A percentile compares a stretch with the other conserved stretches of the same genome.
phyloP scores from a whole-genome alignment of 2,888 invertebrate genomes.

The Nemotelus pantherinus region DNA sequence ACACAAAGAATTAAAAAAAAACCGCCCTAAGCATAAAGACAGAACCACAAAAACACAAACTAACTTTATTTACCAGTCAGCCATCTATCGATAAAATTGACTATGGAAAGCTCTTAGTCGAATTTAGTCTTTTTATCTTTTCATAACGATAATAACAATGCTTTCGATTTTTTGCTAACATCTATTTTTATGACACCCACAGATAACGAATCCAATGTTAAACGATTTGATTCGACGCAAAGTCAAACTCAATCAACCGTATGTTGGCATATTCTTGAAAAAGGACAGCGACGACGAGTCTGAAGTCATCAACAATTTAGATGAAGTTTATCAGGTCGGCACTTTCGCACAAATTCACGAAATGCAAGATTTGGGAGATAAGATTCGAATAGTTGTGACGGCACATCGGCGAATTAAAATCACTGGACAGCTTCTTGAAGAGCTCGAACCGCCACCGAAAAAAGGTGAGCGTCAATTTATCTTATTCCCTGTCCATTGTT shows the following conservation, averaged over 20 bases:
- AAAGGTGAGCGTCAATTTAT: slow-evolving; percentile 43
- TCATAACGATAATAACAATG: too few relatives aligned
- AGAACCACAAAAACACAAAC: too few relatives aligned
- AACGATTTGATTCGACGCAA: slow-evolving; percentile 92
- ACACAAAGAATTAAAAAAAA: too few relatives aligned
- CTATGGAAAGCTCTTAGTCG: too few relatives aligned
- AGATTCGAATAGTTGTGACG: slow-evolving; percentile 90
- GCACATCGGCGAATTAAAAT: slow-evolving; percentile 90
- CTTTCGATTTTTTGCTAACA: too few relatives aligned
- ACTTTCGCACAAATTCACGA: slow-evolving; percentile 99
- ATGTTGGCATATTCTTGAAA: slow-evolving; percentile 96
- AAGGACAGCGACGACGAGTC: slow-evolving; percentile 88
- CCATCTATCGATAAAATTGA: too few relatives aligned
- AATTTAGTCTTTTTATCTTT: too few relatives aligned
- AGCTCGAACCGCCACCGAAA: slow-evolving; percentile 69
- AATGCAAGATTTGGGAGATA: slow-evolving; percentile 93
- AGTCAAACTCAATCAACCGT: slow-evolving; percentile 95
- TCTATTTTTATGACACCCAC: slow-evolving; percentile 55
- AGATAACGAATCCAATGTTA: slow-evolving; percentile 86
- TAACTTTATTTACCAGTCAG: too few relatives aligned
- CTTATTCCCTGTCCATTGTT: neutral
- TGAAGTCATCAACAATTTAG: slow-evolving; percentile 83
- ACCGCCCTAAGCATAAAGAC: too few relatives aligned
- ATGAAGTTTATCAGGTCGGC: slow-evolving; percentile 89
- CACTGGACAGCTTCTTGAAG: slow-evolving; percentile 81